Base-by-base conservation (phyloP, 2,888 invertebrate species). In the Latrodectus elegans region DNA sequence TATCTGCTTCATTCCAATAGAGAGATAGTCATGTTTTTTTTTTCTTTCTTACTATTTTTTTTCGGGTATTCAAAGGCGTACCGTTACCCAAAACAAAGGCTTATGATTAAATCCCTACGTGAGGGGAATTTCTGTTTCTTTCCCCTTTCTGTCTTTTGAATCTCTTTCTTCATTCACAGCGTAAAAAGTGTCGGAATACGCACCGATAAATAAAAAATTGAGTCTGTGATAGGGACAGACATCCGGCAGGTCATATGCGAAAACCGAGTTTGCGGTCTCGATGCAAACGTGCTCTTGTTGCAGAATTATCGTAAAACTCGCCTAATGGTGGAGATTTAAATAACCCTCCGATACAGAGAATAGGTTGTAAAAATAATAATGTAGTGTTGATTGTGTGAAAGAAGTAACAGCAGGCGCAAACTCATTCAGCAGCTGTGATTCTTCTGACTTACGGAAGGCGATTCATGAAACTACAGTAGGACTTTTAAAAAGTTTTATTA, bases 101-200 rank as follows among this genome's bases (percentile, higher is more conserved):
- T 60, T 71, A 60, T 17, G 75, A 77, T 65, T 17, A 11, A 17
- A 22, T 67, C 49, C 26, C 55, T 71, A 79, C 79, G 79, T 79
- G 79, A 79, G 70, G 11, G 12, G 79, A 71, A 79, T 79, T 71
- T 60, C 60, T 15, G 22, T 22, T 22, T 22, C 22, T 60, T 6
- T 60, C n/a, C 60, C 60, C 60, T 12, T 60, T 15, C 38, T 38
- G 38, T 4, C 38, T 38, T 38, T 12, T 60, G 14, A 60, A 60
- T 15, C 60, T 60, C 60, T 12, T 60, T 60, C 60, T 60, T 60
- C 60, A 60, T n/a, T n/a, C 12, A 60, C 60, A 12, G 14, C 60
- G n/a, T 60, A 60, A n/a, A 15, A 60, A 12, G 60, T 60, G 60
- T 60, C 60, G 60, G n/a, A 60, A 60, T 15, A 60, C n/a, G 11